Evolutionary conservation across 2,797 vertebrate genomes (phyloP).

Genomic region (Sebastes diploproa): DNA sequence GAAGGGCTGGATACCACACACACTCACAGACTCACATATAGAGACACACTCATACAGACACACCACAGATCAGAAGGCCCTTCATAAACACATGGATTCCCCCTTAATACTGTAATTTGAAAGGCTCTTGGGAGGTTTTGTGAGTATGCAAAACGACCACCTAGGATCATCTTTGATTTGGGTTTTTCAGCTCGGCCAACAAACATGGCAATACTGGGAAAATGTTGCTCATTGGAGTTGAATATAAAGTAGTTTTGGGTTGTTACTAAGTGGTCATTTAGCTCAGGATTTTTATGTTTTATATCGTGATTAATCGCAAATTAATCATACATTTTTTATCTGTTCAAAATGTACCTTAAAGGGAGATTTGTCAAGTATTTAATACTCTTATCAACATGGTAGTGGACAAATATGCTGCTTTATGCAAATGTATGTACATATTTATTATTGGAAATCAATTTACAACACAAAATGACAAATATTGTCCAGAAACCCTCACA

Average conservation of each 20-base stretch:
- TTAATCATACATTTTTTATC: too few species aligned
- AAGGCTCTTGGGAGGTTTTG: slow-evolving; percentile 55
- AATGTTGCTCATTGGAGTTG: neutral
- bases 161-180: slow-evolving; percentile 41
- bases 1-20: slow-evolving; percentile 52
- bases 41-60: slow-evolving; percentile 19
- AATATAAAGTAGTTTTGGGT: neutral
- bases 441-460: too few species aligned
- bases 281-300: neutral
- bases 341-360: too few species aligned
- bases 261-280: neutral
- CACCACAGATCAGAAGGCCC: slow-evolving; percentile 59
- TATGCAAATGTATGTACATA: too few species aligned
- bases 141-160: slow-evolving; percentile 65
- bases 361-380: too few species aligned
- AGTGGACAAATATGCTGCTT: too few species aligned
- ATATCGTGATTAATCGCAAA: neutral
- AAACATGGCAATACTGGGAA: neutral
- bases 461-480: too few species aligned
- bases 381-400: too few species aligned
- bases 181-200: slow-evolving; percentile 22
- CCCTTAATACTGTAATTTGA: slow-evolving; percentile 61
- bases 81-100: slow-evolving; percentile 63
- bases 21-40: slow-evolving; percentile 11
- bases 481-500: too few species aligned